Conservation (phyloP, 2,888 invertebrate species). For the Perdita meconis region DNA sequence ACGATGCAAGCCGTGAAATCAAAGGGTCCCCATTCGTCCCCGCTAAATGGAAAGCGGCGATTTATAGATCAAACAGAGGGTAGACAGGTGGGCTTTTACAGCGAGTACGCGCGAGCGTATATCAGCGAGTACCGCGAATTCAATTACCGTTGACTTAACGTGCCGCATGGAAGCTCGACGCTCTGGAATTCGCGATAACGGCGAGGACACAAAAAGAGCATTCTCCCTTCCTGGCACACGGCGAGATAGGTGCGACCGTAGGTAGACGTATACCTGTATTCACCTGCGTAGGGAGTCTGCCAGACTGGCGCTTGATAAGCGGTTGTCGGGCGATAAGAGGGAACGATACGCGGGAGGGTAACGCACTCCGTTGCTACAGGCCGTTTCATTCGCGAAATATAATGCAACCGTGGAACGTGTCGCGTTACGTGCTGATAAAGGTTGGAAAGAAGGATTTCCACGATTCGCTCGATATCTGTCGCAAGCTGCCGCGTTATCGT, state of each 20-base stretch:
- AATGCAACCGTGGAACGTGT: slow-evolving; percentile 22
- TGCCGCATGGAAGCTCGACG: slow-evolving; percentile 58
- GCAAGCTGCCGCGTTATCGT: slow-evolving; percentile 35
- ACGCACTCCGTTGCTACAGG: slow-evolving; percentile 70
- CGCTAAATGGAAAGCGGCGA: slow-evolving; percentile 1
- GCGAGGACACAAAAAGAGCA: slow-evolving; percentile 64
- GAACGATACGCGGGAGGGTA: slow-evolving; percentile 71
- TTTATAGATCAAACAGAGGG: slow-evolving; percentile 9
- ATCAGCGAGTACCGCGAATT: slow-evolving; percentile 63
- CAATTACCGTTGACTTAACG: slow-evolving; percentile 65
- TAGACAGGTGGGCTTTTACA: slow-evolving; percentile 18
- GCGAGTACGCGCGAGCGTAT: slow-evolving; percentile 35
- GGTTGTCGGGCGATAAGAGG: slow-evolving; percentile 75
- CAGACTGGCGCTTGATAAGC: slow-evolving; percentile 78
- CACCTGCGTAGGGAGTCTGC: slow-evolving; percentile 72
- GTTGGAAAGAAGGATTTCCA: slow-evolving; percentile 56
- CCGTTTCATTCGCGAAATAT: slow-evolving; percentile 41
- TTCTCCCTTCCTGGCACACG: slow-evolving; percentile 52
- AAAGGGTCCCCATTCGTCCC: neutral
- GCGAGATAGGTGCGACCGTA: slow-evolving; percentile 41
- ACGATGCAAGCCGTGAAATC: neutral
- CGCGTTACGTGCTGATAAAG: slow-evolving; percentile 48
- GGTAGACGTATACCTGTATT: slow-evolving; percentile 65
- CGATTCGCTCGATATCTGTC: slow-evolving; percentile 36
- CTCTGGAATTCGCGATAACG: slow-evolving; percentile 72